Evolutionary conservation across 2,113 vertebrate genomes (phyloP).

Genomic region (Phrynocephalus versicolor): DNA sequence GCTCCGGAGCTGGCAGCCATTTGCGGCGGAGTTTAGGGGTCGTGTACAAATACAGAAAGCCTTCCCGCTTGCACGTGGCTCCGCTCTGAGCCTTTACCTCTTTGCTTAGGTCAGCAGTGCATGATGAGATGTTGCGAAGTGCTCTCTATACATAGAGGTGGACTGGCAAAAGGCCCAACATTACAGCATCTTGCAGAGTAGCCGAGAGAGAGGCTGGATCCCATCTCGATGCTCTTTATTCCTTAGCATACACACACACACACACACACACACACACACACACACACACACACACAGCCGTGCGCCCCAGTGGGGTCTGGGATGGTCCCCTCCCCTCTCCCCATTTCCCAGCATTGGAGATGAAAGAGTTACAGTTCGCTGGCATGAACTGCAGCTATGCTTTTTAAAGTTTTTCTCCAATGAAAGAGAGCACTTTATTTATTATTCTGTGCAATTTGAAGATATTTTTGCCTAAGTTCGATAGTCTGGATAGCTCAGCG

Average conservation of each 20-base stretch:
- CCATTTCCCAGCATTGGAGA: background rate
- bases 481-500: too few relatives aligned
- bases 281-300: background rate
- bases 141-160: background rate
- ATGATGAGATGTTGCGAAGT: background rate
- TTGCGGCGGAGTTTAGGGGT: too few relatives aligned
- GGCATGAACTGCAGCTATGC: background rate
- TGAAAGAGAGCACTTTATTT: too few relatives aligned
- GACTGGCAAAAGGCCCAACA: background rate
- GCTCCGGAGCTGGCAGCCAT: too few relatives aligned
- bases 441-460: too few relatives aligned
- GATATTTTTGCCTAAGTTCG: too few relatives aligned
- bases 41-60: too few relatives aligned
- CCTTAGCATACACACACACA: too few relatives aligned
- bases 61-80: background rate
- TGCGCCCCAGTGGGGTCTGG: background rate
- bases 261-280: background rate
- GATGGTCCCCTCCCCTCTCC: background rate
- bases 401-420: background rate
- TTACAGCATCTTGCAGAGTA: constrained; percentile 20
- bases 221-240: background rate
- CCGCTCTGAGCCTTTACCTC: background rate
- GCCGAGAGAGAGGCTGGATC: background rate
- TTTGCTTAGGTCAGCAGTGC: background rate
- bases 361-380: too few relatives aligned